These are phyloP conservation scores for Orbicella faveolata DNA, from an alignment of 64 coral and sea anemone genomes.

Conservation along the genomic window DNA sequence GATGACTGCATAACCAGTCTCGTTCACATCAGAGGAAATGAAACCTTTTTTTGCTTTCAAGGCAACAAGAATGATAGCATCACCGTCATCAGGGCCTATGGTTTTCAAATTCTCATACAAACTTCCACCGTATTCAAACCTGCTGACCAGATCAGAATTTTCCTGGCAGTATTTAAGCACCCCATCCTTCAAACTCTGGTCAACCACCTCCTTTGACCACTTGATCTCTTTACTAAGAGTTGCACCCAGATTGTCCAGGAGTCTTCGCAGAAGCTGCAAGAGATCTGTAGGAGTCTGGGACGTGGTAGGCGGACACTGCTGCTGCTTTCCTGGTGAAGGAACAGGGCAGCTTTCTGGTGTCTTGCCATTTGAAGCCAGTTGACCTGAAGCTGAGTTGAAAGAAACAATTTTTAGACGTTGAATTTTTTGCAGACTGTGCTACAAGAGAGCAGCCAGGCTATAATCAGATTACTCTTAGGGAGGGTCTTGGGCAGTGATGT, in stretches of 20 bases:
- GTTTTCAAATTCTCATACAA: constrained; percentile 47
- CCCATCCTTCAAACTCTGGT: constrained; percentile 17
- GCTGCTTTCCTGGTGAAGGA: background rate
- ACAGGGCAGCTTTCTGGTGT: background rate
- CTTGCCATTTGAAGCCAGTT: background rate
- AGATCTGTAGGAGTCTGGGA: background rate
- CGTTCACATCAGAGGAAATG: background rate
- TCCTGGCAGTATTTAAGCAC: constrained; percentile 48
- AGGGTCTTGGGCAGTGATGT: no score
- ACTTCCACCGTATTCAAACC: constrained; percentile 48
- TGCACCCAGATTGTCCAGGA: constrained; percentile 12
- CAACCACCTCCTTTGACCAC: constrained; percentile 32
- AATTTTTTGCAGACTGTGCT: no score
- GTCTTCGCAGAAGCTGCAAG: constrained; percentile 8
- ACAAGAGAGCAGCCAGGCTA: no score
- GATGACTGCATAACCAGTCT: constrained; percentile 20
- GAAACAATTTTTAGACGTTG: background rate
- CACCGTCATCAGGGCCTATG: constrained; percentile 1
- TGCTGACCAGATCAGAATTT: constrained; percentile 33
- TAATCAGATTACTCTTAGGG: no score
- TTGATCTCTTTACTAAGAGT: constrained; percentile 28
- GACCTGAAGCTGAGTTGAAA: background rate
- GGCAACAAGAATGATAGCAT: constrained; percentile 25
- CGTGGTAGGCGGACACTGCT: background rate
- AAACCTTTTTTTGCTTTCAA: constrained; percentile 37